phyloP scores from a whole-genome alignment of 2,888 invertebrate species.

The Muscina levida region DNA sequence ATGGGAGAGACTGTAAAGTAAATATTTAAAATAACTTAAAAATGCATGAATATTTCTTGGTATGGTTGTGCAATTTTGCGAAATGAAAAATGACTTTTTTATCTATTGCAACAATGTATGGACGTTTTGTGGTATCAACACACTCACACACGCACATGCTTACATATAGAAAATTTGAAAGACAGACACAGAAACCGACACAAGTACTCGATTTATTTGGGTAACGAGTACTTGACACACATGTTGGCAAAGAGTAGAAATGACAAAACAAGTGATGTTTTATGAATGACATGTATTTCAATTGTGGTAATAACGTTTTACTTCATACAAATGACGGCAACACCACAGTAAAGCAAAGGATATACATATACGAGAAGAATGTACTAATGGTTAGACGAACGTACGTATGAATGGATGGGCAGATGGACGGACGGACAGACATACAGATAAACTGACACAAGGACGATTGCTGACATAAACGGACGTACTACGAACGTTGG shows the following conservation, averaged over 20 bases:
- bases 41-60: conserved; percentile 12
- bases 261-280: conserved; percentile 46
- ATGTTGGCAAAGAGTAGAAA: conserved; percentile 17
- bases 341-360: no score
- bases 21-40: conserved; percentile 35
- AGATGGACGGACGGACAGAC: background rate
- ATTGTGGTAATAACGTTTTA: conserved; percentile 43
- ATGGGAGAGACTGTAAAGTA: conserved; percentile 14
- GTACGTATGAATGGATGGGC: background rate
- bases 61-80: conserved; percentile 12
- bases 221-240: conserved; percentile 27
- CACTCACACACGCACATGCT: background rate
- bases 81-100: conserved; percentile 29
- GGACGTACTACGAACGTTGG: no score
- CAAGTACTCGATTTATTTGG: conserved; percentile 30
- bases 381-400: background rate
- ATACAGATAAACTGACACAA: background rate
- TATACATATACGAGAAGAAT: no score
- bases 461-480: no score
- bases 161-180: background rate
- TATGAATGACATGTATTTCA: conserved; percentile 40
- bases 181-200: background rate
- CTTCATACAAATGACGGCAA: background rate
- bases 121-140: conserved; percentile 11
- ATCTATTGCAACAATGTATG: background rate